phyloP scores from a whole-genome alignment of 1,140 invertebrate species.

The Drosophila ananassae region DNA sequence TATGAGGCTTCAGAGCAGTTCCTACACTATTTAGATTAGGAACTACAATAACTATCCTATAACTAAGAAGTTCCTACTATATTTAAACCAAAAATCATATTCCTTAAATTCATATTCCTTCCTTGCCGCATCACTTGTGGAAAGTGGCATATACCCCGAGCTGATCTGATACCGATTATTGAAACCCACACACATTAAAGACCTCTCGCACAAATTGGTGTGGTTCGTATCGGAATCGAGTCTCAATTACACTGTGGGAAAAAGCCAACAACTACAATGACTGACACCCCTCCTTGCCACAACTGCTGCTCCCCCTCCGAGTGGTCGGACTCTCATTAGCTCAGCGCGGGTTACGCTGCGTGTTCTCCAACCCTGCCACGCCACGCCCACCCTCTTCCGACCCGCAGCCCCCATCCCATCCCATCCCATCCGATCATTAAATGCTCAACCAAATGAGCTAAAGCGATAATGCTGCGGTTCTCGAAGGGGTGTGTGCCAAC shows the following conservation, averaged over 20 bases:
- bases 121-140: neutral
- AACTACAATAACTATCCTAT: too few relatives aligned
- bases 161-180: constrained; percentile 10
- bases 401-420: constrained; percentile 3
- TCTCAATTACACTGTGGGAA: constrained; percentile 39
- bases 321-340: constrained; percentile 45
- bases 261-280: constrained; percentile 10
- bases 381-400: constrained; percentile 17
- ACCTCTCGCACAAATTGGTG: constrained; percentile 52
- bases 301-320: neutral
- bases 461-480: constrained; percentile 35
- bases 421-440: constrained; percentile 40
- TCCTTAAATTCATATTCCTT: neutral
- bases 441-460: constrained; percentile 56
- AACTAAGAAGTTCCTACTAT: too few relatives aligned
- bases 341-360: constrained; percentile 46
- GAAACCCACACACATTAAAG: constrained; percentile 42
- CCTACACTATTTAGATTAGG: too few relatives aligned
- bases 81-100: neutral
- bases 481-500: constrained; percentile 41
- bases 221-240: constrained; percentile 49
- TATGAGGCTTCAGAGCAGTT: too few relatives aligned
- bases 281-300: constrained; percentile 3
- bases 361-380: neutral
- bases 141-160: constrained; percentile 19